Evolutionary conservation across 2,888 invertebrate genomes (phyloP), one percentile per base, ranked within the genome.

Genomic region (Cosmorhoe ocellata): DNA sequence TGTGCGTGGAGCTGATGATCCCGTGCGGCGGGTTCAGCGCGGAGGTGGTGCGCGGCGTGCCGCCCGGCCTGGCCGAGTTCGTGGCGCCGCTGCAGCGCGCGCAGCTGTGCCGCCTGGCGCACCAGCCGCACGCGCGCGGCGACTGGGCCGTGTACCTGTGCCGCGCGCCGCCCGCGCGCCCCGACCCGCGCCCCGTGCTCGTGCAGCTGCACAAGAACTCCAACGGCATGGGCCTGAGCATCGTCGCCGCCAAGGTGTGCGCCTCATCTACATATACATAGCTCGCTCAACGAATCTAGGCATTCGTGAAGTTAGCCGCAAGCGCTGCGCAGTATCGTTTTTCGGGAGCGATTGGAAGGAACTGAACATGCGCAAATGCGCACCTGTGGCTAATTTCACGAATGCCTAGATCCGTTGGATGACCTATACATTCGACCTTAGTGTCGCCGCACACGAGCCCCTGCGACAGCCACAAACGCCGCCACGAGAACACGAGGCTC

Each of bases 11-110:
- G 0, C 94, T 99, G 64, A 90, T 99, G 38, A 92, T 99, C 49
- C 99, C 99, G 0, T 98, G 99, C 75, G 99, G 99, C 85, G 99
- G 98, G 12, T 99, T 98, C 88, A 98, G 98, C 74, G 98, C 98
- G 75, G 99, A 99, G 84, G 97, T 98, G 49, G 97, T 98, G 42
- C 92, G 96, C 55, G 98, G 98, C 36, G 96, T 99, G 50, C 99
- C 99, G 26, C 97, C 98, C 0, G 98, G 97, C 0, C 90, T 98
- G 32, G 95, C 96, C 0, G 97, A 97, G 81, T 97, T 97, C 75
- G 86, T 97, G 28, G 94, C 94, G 57, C 96, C 96, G 0, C 86
- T 97, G 27, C 96, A 96, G 78, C 93, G 94, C 40, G 95, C 95
- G 24, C 97, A 97, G 6, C 92, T 98, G 65, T 98, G 98, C 76